A percentile compares a stretch with the other conserved stretches of the same genome.
Conservation (phyloP, 2,113 vertebrate genomes). For the Pao palembangensis region DNA sequence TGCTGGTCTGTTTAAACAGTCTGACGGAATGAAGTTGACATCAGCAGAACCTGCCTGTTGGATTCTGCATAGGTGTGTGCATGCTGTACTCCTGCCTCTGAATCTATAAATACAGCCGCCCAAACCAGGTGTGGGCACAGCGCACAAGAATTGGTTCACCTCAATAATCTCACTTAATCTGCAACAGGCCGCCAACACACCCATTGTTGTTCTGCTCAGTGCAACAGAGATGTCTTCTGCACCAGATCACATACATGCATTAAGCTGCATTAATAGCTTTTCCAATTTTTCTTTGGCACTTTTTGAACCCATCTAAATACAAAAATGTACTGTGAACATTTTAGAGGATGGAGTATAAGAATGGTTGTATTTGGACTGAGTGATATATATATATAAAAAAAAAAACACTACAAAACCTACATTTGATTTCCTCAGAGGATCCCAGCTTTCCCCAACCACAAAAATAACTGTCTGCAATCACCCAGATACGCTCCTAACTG, state of each 20-base stretch:
- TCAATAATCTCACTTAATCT: too few species aligned
- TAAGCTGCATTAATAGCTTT: background rate
- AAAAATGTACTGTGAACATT: conserved; percentile 13
- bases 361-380: background rate
- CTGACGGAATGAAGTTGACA: too few species aligned
- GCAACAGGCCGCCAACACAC: background rate
- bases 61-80: too few species aligned
- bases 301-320: conserved; percentile 19
- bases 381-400: conserved; percentile 38
- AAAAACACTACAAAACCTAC: conserved; percentile 26
- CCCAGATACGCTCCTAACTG: conserved; percentile 35
- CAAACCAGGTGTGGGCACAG: too few species aligned
- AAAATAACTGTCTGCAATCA: conserved; percentile 51
- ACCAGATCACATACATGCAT: background rate
- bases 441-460: background rate
- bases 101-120: too few species aligned
- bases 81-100: too few species aligned
- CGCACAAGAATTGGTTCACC: too few species aligned
- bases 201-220: too few species aligned
- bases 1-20: too few species aligned
- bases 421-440: conserved; percentile 36
- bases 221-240: background rate
- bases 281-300: conserved; percentile 2
- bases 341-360: conserved; percentile 17
- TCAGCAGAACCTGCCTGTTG: too few species aligned